Conservation (phyloP, 2,888 invertebrate species). For the Zygaena filipendulae region DNA sequence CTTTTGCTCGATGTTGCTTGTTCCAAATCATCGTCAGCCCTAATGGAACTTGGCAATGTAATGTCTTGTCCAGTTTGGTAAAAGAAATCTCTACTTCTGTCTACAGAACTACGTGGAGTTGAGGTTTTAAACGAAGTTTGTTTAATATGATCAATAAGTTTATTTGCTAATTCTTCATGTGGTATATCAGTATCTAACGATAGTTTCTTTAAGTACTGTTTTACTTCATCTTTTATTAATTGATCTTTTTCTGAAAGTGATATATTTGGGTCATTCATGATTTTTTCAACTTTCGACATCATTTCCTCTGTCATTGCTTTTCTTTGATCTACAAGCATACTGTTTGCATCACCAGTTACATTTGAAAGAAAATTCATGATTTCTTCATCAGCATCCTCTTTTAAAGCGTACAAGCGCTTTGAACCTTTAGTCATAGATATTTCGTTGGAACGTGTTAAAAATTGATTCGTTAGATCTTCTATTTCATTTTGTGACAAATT, state of each 20-base stretch:
- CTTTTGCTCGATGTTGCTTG: too few relatives aligned
- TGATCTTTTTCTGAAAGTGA: constrained; percentile 11
- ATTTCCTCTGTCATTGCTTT: constrained; percentile 13
- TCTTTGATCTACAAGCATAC: constrained; percentile 10
- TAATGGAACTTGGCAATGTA: too few relatives aligned
- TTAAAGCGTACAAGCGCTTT: constrained; percentile 9
- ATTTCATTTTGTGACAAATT: constrained; percentile 14
- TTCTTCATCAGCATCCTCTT: constrained; percentile 13
- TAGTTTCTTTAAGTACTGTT: constrained; percentile 11
- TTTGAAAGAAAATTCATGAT: constrained; percentile 18
- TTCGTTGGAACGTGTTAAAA: too few relatives aligned
- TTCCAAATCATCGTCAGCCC: too few relatives aligned
- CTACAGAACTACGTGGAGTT: constrained; percentile 14
- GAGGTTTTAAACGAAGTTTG: constrained; percentile 15
- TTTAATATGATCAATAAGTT: constrained; percentile 14
- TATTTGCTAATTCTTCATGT: constrained; percentile 11
- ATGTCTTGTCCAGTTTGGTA: too few relatives aligned
- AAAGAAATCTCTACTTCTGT: background rate
- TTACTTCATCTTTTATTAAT: constrained; percentile 14
- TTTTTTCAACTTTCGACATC: constrained; percentile 12
- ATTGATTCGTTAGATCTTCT: constrained; percentile 14
- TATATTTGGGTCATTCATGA: constrained; percentile 10
- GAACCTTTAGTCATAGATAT: too few relatives aligned
- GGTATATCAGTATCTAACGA: constrained; percentile 8
- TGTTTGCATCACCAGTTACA: constrained; percentile 9